Evolutionary conservation across 1,140 invertebrate genomes (phyloP).

Genomic region (Lineus longissimus): DNA sequence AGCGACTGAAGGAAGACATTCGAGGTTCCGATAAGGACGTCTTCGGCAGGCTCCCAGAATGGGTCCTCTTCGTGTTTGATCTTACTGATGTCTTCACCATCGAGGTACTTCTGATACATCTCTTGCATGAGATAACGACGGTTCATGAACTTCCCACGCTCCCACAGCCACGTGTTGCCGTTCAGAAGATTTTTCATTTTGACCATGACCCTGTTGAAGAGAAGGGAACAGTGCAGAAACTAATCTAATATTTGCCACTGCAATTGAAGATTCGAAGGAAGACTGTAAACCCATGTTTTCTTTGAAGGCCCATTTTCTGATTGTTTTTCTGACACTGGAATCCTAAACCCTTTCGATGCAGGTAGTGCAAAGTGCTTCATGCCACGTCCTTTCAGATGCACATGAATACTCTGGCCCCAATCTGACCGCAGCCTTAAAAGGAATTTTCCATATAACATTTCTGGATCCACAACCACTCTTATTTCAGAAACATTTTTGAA

Average conservation of each 20-base stretch:
- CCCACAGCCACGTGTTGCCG: constrained; percentile 53
- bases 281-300: background rate
- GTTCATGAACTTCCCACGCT: constrained; percentile 54
- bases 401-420: no score
- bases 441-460: no score
- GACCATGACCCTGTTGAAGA: constrained; percentile 50
- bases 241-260: background rate
- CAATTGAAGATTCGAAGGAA: background rate
- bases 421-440: no score
- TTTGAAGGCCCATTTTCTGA: background rate
- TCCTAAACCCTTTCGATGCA: no score
- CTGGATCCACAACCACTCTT: no score
- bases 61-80: constrained; percentile 52
- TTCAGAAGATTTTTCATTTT: constrained; percentile 54
- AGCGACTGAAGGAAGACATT: constrained; percentile 53
- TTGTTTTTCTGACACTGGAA: no score
- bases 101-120: constrained; percentile 51
- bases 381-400: no score
- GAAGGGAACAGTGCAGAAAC: constrained; percentile 3
- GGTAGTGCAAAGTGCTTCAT: no score
- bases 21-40: constrained; percentile 50
- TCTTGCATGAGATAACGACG: constrained; percentile 54
- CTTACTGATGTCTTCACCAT: constrained; percentile 46
- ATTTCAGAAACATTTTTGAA: no score
- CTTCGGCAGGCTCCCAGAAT: constrained; percentile 55